Evolutionary conservation across 2,113 vertebrate species (phyloP).

Genomic region (Ellobius talpinus): DNA sequence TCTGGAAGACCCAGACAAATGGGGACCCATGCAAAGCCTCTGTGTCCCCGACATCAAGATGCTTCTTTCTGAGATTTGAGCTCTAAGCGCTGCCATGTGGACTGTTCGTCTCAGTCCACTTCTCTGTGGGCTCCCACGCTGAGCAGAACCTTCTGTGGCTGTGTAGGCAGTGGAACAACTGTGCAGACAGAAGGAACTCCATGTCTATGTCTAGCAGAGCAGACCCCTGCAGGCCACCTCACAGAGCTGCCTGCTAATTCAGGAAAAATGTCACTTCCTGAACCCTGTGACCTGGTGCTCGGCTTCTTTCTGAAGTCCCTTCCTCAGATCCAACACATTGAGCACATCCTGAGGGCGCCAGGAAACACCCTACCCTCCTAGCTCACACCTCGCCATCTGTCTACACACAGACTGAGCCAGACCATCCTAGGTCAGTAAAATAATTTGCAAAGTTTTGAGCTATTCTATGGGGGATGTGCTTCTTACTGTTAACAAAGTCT

Average conservation of each 20-base stretch:
- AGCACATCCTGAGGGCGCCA: not conserved
- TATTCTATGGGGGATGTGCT: not conserved
- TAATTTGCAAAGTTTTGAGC: not conserved
- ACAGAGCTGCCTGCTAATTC: not conserved
- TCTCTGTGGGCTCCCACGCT: not conserved
- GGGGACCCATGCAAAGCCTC: not conserved
- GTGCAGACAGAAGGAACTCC: not conserved
- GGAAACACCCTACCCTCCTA: not conserved
- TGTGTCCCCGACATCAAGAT: not conserved
- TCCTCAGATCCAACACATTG: not conserved
- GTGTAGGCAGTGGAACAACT: not conserved
- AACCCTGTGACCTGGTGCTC: not conserved
- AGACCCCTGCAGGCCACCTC: not conserved
- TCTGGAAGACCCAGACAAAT: not conserved
- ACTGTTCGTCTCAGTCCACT: not conserved
- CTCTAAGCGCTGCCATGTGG: not conserved
- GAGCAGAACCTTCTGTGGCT: not conserved
- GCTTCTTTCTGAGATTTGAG: not conserved
- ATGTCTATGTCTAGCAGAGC: not conserved
- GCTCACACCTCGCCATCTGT: not conserved
- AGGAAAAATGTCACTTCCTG: constrained; percentile 5
- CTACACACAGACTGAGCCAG: not conserved
- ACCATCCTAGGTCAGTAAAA: not conserved
- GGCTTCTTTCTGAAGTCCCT: not conserved
- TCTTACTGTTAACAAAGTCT: not conserved